Evolutionary conservation across 2,888 invertebrate species (phyloP), one percentile per base, ranked within the genome.

Genomic region (Apotomis betuletana): DNA sequence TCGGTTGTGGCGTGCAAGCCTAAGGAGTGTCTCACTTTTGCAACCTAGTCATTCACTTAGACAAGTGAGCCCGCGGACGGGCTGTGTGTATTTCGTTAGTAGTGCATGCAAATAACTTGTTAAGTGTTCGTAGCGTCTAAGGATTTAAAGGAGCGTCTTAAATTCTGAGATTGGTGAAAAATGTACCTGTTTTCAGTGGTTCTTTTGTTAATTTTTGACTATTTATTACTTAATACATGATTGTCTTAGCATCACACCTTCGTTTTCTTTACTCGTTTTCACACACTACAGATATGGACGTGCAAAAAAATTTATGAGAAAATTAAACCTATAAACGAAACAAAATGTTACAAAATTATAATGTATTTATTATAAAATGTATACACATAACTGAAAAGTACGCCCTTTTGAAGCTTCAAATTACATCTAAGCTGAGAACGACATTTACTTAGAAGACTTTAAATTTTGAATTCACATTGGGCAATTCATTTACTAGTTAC

Each of bases 161-260:
- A 91, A 91, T 89, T 91, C 87, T 86, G 91, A 92, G 90, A 91
- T 91, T 90, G 91, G 89, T 89, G 88, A 91, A 86, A 86, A 86
- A 89, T 90, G 92, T 92, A 92, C 92, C 92, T 92, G 92, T 92
- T 92, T 91, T 91, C 90, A 90, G 86, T 90, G 90, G 90, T 92
- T 91, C 90, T 91, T 92, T 92, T 92, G 91, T 92, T 92, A 90
- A 88, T 91, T 91, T 92, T 93, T 92, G 92, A 92, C 91, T 92
- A 93, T 93, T 93, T 93, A 92, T 93, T 92, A 87, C 84, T 84
- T 85, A 87, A 91, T 92, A 92, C 90, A 92, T 91, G 89, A 93
- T 92, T 92, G 92, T 92, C 92, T 89, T 93, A 93, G 92, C 92
- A 92, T 91, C 90, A 81, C 86, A 76, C 74, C 74, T 78, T 83